phyloP scores from a whole-genome alignment of 2,113 vertebrate species.

The Apistogramma diplotaenia region DNA sequence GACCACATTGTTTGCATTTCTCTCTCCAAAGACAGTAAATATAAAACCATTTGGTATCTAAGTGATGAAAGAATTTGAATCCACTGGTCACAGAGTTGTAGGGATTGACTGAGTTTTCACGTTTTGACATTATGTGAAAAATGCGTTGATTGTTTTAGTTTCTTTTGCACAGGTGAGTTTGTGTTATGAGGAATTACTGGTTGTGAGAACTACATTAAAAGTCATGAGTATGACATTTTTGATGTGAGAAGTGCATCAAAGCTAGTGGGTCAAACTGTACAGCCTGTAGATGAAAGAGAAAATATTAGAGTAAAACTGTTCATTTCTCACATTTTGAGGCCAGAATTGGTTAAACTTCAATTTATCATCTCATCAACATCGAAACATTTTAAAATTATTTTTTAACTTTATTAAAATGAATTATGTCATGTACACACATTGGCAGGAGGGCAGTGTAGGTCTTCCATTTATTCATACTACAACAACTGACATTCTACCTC shows the following conservation, averaged over 20 bases:
- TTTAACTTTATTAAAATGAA: background rate
- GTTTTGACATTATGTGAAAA: background rate
- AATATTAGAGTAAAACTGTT: background rate
- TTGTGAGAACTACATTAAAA: background rate
- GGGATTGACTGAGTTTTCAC: background rate
- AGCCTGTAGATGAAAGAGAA: background rate
- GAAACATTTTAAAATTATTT: background rate
- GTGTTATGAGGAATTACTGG: too few species aligned
- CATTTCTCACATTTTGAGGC: background rate
- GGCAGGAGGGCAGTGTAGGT: background rate
- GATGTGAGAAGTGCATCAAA: background rate
- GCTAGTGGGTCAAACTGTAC: background rate
- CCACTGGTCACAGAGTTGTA: background rate
- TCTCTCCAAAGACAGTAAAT: background rate
- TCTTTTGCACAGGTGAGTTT: background rate
- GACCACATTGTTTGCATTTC: background rate
- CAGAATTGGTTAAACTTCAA: background rate
- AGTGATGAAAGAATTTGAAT: background rate
- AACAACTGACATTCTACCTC: background rate
- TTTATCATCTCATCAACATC: background rate
- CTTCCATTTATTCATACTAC: background rate
- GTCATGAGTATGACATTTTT: rapidly evolving
- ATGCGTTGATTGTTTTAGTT: background rate
- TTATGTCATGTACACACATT: background rate
- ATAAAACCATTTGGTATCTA: background rate